A percentile compares a stretch with the other conserved stretches of the same genome.
These are phyloP conservation scores for Cebidichthys violaceus DNA, from an alignment of 2,113 vertebrate species.

Conservation along the genomic window DNA sequence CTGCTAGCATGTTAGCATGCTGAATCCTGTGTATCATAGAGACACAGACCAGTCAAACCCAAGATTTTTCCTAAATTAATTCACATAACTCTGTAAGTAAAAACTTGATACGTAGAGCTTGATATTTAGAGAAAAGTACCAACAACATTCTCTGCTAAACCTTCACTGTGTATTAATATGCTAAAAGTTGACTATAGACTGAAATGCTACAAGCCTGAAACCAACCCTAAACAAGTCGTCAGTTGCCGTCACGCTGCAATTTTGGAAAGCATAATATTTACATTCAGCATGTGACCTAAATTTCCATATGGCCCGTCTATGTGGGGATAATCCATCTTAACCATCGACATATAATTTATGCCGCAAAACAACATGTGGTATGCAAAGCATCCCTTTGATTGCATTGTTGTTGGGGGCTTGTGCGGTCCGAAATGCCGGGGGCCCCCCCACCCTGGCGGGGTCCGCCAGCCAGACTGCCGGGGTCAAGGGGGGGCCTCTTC, in stretches of 20 bases:
- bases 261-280: constrained; percentile 73
- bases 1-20: neutral
- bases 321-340: constrained; percentile 77
- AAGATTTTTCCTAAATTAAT: neutral
- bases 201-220: neutral
- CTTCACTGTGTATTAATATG: neutral
- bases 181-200: neutral
- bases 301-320: constrained; percentile 68
- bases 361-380: constrained; percentile 79
- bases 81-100: neutral
- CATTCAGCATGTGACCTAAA: constrained; percentile 75
- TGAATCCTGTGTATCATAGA: neutral
- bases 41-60: neutral
- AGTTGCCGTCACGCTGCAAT: constrained; percentile 23
- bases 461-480: constrained; percentile 67
- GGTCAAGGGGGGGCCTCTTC: constrained; percentile 65
- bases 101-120: neutral
- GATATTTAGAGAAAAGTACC: neutral
- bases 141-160: too few species aligned
- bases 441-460: constrained; percentile 16
- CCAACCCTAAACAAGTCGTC: constrained; percentile 28
- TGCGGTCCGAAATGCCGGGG: constrained; percentile 45
- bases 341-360: constrained; percentile 71
- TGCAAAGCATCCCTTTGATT: constrained; percentile 80
- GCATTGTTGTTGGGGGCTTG: constrained; percentile 66